Base-by-base conservation (phyloP, 2,113 vertebrate species). In the Grallaria varia region DNA sequence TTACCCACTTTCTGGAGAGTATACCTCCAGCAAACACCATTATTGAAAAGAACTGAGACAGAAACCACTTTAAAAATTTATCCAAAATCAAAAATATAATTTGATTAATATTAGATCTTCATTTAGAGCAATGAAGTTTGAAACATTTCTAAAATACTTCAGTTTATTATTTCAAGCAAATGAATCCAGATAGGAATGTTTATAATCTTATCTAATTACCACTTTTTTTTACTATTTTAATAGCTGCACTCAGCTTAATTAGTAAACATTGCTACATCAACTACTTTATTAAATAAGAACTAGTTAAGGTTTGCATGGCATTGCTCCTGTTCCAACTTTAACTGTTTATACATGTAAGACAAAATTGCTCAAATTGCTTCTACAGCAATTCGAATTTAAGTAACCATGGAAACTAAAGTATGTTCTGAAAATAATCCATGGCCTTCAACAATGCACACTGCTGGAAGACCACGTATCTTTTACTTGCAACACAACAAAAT, bases 341-440 rank as follows among this genome's bases (percentile, higher is more conserved):
- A 73, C 78, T 92, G 80, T 88, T 97, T 88, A 94, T 92, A 84
- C 23, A 88, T 60, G 67, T 55, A 86, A 88, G 60, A 66, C 33
- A 88, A 94, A 96, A 95, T 85, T 83, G 63, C 84, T 91, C 82
- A 83, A 91, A 93, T 71, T 96, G 82, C 88, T 91, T 94, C 72
- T 76, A 86, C 79, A 92, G 85, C 85, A 88, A 86, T 90, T 93
- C 28, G 1, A 84, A 91, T 95, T 88, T 95, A 94, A 84, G 95
- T 96, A 93, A 92, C 95, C 95, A 95, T 95, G 90, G 93, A 86
- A 96, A 97, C 92, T n/a, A 52, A 90, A 96, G 58, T 78, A 72
- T 92, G 85, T 90, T 84, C 93, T 96, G 90, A 95, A 96, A 97
- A 96, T 88, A 94, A 96, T 78, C 79, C 88, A 74, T 6, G 15